Base-by-base conservation (phyloP, 1,140 invertebrate genomes). In the Heliconius nattereri region DNA sequence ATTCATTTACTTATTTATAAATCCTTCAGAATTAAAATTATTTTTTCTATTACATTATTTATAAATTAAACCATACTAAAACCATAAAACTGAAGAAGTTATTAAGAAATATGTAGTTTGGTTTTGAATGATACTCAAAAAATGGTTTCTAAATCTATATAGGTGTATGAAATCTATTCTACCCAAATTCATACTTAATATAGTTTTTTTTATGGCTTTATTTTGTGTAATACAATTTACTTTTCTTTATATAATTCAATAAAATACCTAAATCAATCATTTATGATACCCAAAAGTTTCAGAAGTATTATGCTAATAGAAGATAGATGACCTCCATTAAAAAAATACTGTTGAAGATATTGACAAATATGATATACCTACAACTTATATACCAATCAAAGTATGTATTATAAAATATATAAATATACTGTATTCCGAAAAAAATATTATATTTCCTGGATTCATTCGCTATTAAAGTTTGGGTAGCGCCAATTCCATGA, bases 231-330 rank as follows among this genome's bases (percentile, higher is more conserved):
- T 23, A 57, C n/a, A 23, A 57, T 57, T 23, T 57, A 23, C 9
- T 57, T 23, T 66, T 66, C 26, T 26, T 26, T 29, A 60, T 23
- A 66, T 26, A 66, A 66, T 66, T 26, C 5, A 66, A 66, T 66
- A 66, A 66, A 66, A 66, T 29, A 29, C 26, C 60, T 66, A 66
- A 66, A 76, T 76, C 74, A 29, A 76, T 76, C 74, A 66, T 66
- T 76, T 37, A 26, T 26, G n/a, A 76, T 37, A 72, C 32, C 71
- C n/a, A 40, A 76, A 76, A 66, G 54, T 76, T 76, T 76, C 19
- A 20, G 35, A 9, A 29, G 8, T 1, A 66, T 66, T 66, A 29
- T 66, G 13, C 7, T 66, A 26, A 66, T n/a, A 66, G 60, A 66
- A 66, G 60, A 66, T 66, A 66, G 60, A 66, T 16, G 60, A 66